Evolutionary conservation across 2,888 invertebrate species (phyloP), one percentile per base, ranked within the genome.

Genomic region (Ptychoptera albimana): DNA sequence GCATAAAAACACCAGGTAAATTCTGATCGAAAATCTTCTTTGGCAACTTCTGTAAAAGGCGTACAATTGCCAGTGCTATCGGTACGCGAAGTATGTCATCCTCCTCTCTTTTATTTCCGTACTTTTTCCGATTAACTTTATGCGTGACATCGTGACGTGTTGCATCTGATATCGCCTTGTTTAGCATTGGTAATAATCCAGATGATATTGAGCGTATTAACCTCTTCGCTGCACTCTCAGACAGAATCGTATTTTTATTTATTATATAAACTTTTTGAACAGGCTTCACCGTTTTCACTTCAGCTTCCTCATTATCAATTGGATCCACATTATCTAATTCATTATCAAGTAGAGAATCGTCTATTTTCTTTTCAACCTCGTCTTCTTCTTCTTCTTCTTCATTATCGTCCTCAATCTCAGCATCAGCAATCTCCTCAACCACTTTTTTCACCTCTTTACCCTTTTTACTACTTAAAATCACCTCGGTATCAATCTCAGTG

Each of bases 61-160:
- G 94, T 0, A 96, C 87, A 44, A 93, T 73, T 1, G 97, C 93
- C 44, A 96, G 65, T 0, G 93, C 92, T 47, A 98, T 81, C 0
- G 97, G 96, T 8, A 96, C 85, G 40, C 89, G 72, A 49, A 86
- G 68, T 53, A 93, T 78, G 57, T 96, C 93, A 50, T 92, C 87
- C 55, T 86, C 82, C 58, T 96, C 93, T n/a, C 82, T 76, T 53
- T 80, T 81, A 8, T 71, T 63, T 15, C 76, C 73, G 2, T 72
- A 72, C 31, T 72, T 74, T 45, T 77, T 79, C 2, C 81, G 74
- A 57, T 86, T 86, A 1, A 82, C 63, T 56, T 87, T 87, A 59
- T 89, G 88, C 10, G 79, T 79, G 30, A 67, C 71, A 52, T 88
- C 88, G 50, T 79, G 77, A 8, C 74, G 75, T 0, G 82, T 81